phyloP scores from a whole-genome alignment of 2,113 vertebrate species.

The Coregonus clupeaformis region DNA sequence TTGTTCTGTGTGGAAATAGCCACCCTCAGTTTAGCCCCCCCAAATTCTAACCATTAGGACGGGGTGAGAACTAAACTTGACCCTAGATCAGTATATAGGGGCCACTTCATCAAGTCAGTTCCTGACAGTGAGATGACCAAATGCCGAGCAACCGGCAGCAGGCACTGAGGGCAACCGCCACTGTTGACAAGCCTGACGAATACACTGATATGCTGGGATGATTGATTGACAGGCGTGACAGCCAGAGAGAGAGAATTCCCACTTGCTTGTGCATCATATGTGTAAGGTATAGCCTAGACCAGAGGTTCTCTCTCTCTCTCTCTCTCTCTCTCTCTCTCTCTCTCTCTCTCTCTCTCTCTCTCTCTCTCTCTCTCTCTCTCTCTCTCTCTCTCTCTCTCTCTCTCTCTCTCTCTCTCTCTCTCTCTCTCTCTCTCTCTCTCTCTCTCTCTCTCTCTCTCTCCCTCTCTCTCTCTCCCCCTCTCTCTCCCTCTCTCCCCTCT shows the following conservation, averaged over 20 bases:
- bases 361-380: neutral
- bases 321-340: slow-evolving; percentile 10
- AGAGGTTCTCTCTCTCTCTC: too few species aligned
- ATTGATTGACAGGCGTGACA: slow-evolving; percentile 9
- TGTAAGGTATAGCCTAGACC: too few species aligned
- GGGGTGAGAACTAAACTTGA: neutral
- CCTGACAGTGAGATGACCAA: neutral
- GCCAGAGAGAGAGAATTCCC: too few species aligned
- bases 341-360: neutral
- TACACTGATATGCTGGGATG: neutral
- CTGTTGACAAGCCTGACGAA: neutral
- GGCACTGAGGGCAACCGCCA: neutral
- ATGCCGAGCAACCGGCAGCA: neutral
- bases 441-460: neutral
- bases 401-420: neutral
- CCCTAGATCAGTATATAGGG: too few species aligned
- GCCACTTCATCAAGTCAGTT: too few species aligned
- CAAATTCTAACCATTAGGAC: too few species aligned
- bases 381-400: slow-evolving; percentile 2
- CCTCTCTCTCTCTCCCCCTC: neutral
- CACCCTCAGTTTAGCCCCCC: too few species aligned
- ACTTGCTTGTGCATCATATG: too few species aligned
- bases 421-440: neutral
- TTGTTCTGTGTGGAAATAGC: too few species aligned
- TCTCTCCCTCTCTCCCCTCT: neutral